Conservation (phyloP, 2,888 invertebrate genomes). For the Dicyrtomina minuta region DNA sequence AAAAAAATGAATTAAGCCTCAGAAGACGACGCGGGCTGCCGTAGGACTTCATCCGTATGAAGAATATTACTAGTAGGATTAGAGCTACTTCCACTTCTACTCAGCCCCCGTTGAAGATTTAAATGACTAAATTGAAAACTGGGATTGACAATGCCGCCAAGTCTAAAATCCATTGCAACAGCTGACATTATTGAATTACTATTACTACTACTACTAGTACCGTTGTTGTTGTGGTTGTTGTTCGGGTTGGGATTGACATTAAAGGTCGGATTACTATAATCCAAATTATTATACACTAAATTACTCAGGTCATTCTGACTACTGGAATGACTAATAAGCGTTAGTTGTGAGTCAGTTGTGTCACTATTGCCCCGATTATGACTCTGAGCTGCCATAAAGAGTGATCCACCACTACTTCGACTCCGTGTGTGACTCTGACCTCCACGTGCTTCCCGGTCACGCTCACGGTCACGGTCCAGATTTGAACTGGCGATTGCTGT, state of each 20-base stretch:
- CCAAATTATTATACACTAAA: constrained; percentile 1
- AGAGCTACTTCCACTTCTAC: no score
- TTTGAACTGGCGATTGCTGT: neutral
- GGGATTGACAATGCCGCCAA: constrained; percentile 13
- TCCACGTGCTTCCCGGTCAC: no score
- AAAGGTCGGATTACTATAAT: neutral
- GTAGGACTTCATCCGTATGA: no score
- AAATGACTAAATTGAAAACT: constrained; percentile 16
- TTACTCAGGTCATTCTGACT: constrained; percentile 26
- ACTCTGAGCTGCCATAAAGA: constrained; percentile 11
- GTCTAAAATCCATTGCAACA: neutral
- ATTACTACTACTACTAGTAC: neutral
- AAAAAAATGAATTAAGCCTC: no score
- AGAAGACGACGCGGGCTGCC: no score
- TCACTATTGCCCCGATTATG: neutral
- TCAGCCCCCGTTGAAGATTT: no score
- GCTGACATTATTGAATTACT: neutral
- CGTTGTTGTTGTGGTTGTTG: neutral
- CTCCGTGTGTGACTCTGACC: constrained; percentile 16
- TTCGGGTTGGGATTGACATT: neutral
- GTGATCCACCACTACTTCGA: neutral
- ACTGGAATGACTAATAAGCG: constrained; percentile 28
- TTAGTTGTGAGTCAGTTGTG: constrained; percentile 24
- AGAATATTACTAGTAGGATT: no score
- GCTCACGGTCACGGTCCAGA: neutral